These are phyloP conservation scores for Leucania comma DNA, from an alignment of 2,888 invertebrate genomes.

Conservation along the genomic window DNA sequence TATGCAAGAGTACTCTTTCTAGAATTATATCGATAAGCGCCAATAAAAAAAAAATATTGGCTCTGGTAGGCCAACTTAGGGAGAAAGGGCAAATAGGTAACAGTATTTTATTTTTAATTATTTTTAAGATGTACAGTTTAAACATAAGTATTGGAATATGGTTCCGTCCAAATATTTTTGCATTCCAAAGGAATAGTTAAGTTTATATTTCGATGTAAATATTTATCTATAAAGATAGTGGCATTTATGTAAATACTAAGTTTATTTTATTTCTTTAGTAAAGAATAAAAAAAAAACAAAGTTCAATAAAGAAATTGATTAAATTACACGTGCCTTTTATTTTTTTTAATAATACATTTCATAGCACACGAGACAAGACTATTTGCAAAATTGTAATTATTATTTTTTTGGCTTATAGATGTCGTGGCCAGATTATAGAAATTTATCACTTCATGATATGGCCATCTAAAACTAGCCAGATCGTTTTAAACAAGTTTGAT, in stretches of 20 bases:
- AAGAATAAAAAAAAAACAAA: conserved; percentile 34
- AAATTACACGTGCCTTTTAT: conserved; percentile 53
- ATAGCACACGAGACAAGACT: too few relatives aligned
- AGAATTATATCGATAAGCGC: too few relatives aligned
- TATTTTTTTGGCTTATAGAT: too few relatives aligned
- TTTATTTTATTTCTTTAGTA: conserved; percentile 50
- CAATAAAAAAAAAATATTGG: not conserved
- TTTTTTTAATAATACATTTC: not conserved
- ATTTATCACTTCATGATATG: too few relatives aligned
- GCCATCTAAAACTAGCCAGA: too few relatives aligned
- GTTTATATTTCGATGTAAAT: conserved; percentile 63
- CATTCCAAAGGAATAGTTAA: conserved; percentile 88
- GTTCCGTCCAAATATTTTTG: conserved; percentile 87
- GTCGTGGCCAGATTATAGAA: too few relatives aligned
- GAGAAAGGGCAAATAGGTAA: conserved; percentile 43
- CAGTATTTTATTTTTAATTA: conserved; percentile 70
- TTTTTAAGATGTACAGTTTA: conserved; percentile 50
- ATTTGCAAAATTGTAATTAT: too few relatives aligned
- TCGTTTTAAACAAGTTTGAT: too few relatives aligned
- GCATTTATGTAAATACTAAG: conserved; percentile 67
- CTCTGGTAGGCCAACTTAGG: conserved; percentile 8
- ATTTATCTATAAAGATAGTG: conserved; percentile 50
- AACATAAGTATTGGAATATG: conserved; percentile 71
- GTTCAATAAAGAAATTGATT: conserved; percentile 59
- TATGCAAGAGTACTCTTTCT: not conserved